A percentile compares a stretch with the other conserved stretches of the same genome.
Conservation (phyloP, 2,797 vertebrate species). For the Sciaenops ocellatus region DNA sequence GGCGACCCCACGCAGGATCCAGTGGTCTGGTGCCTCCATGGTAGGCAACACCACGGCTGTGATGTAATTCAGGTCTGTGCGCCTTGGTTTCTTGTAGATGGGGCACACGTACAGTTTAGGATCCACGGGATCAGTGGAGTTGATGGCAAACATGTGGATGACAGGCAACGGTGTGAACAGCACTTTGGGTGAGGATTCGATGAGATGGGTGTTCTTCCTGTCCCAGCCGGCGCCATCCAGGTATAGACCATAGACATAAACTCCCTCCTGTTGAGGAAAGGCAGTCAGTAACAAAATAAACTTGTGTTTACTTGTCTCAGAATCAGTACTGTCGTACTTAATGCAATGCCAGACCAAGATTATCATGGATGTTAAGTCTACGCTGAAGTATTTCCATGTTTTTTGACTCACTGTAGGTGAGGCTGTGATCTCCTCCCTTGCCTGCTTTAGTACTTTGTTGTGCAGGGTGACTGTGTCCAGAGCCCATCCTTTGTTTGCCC, state of each 20-base stretch:
- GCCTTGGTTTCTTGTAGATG: slow-evolving; percentile 89
- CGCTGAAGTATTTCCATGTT: neutral
- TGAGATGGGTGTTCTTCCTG: slow-evolving; percentile 80
- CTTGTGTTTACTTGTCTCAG: neutral
- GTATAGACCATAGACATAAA: slow-evolving; percentile 88
- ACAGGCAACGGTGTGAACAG: slow-evolving; percentile 87
- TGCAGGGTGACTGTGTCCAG: slow-evolving; percentile 87
- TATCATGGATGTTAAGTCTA: neutral
- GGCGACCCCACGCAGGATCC: slow-evolving; percentile 90
- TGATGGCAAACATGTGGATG: slow-evolving; percentile 87
- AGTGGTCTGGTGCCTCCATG: slow-evolving; percentile 85
- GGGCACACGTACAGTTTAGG: slow-evolving; percentile 88
- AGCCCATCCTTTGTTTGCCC: slow-evolving; percentile 91
- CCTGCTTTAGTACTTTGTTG: slow-evolving; percentile 86
- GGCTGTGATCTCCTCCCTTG: slow-evolving; percentile 84
- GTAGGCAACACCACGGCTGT: slow-evolving; percentile 85
- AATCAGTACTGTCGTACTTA: neutral
- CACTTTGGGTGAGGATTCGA: slow-evolving; percentile 87
- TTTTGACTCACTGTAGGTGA: slow-evolving; percentile 62
- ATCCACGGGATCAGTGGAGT: slow-evolving; percentile 83
- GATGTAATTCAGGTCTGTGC: slow-evolving; percentile 89
- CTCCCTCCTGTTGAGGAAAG: slow-evolving; percentile 83
- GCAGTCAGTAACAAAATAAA: slow-evolving; percentile 8
- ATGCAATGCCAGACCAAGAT: neutral
- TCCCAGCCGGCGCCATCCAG: slow-evolving; percentile 91